phyloP scores from a whole-genome alignment of 2,797 vertebrate species.

The Gastrophryne carolinensis region DNA sequence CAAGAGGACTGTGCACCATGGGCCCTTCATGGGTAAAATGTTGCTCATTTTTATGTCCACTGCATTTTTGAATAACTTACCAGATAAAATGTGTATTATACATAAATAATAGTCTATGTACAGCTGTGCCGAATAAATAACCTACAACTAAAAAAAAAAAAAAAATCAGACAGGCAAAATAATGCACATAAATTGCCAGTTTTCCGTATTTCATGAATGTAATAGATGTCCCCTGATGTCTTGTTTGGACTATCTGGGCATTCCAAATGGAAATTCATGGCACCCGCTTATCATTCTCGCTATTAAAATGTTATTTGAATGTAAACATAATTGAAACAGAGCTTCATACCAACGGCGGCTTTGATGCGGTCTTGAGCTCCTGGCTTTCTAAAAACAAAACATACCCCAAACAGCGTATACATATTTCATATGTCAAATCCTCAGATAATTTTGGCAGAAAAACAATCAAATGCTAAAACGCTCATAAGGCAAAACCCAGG shows the following conservation, averaged over 20 bases:
- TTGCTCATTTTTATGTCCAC: no score
- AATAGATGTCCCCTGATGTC: neutral
- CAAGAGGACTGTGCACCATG: no score
- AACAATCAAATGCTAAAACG: slow-evolving; percentile 9
- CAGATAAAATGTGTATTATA: no score
- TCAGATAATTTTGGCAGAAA: slow-evolving; percentile 11
- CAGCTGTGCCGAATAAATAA: no score
- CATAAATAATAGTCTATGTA: no score
- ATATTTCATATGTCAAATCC: slow-evolving; percentile 35
- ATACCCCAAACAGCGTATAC: slow-evolving; percentile 22
- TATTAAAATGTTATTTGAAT: slow-evolving; percentile 20
- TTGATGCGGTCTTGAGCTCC: neutral
- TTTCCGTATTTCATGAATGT: neutral
- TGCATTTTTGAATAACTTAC: no score
- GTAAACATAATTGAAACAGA: slow-evolving; percentile 4
- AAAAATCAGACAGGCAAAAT: neutral
- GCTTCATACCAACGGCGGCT: neutral
- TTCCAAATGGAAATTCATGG: neutral
- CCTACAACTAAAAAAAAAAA: no score
- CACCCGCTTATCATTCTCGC: neutral
- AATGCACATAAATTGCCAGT: neutral
- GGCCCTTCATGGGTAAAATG: no score
- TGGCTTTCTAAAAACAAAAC: neutral
- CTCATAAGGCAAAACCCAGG: neutral
- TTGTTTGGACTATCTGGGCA: neutral